Base-by-base conservation (phyloP, 92 coral and sea anemone genomes). In the Chrysogorgia sp. region DNA sequence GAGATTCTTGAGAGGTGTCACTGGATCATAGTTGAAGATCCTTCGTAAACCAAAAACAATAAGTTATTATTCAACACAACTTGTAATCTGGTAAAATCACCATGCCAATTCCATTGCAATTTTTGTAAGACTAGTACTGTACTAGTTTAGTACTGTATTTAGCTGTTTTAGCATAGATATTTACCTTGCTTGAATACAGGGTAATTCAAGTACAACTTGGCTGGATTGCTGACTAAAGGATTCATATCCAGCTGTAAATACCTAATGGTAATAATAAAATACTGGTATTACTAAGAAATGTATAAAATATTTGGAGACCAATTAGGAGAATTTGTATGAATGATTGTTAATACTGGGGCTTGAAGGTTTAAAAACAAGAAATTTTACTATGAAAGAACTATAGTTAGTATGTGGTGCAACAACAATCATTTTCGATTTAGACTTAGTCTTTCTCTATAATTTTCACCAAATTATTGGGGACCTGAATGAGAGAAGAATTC, bases 11-110 rank as follows among this genome's bases (percentile, higher is more conserved):
- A 96, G 86, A 26, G 94, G 92, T 66, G 92, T 91, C 34, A 86
- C 70, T 35, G 93, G 93, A 49, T 91, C 96, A 87, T 84, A 91
- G 78, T 91, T 91, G 74, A 90, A 81, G 55, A 96, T 77, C 85
- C 98, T 93, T 61, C 7, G 56, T 45, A 30, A 25, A 15, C 1
- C 14, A 63, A 22, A 65, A 35, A 14, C 33, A 59, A 28, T 22
- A 22, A 14, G 12, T 56, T 17, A 10, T 56, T 12, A 10, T 10
- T 12, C 1, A 0, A 56, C 2, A 28, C 1, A 23, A 10, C 12
- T 10, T 10, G 43, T 12, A 28, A 2, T 56, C 30, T 20, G 26
- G n/a, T n/a, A n/a, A n/a, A n/a, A n/a, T n/a, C n/a, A n/a, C n/a
- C n/a, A n/a, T n/a, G n/a, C n/a, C n/a, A n/a, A n/a, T n/a, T n/a